These are phyloP conservation scores for Bovichtus diacanthus DNA, from an alignment of 2,797 vertebrate species.

Conservation along the genomic window DNA sequence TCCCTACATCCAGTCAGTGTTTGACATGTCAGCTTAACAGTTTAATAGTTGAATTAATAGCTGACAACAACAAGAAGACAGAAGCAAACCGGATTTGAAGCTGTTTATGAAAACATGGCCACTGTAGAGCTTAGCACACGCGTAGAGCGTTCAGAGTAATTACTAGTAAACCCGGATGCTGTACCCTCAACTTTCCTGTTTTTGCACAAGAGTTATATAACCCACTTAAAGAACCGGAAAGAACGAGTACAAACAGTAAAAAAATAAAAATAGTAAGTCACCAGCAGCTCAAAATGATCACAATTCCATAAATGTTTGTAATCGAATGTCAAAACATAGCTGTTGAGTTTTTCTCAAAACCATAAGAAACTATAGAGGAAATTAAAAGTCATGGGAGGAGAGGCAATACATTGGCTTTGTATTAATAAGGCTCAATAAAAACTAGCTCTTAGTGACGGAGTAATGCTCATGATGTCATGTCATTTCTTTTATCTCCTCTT, in stretches of 20 bases:
- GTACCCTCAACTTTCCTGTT: neutral
- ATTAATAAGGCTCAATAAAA: neutral
- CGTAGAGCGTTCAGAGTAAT: neutral
- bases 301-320: neutral
- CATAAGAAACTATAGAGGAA: too few relatives aligned
- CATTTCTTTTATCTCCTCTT: neutral
- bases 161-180: neutral
- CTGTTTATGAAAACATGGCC: conserved; percentile 20
- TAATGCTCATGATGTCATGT: neutral
- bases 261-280: too few relatives aligned
- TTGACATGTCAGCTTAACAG: conserved; percentile 13
- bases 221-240: neutral
- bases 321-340: too few relatives aligned
- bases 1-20: conserved; percentile 18
- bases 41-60: conserved; percentile 29
- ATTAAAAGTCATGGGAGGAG: neutral
- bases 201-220: neutral
- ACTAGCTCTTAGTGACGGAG: too few relatives aligned
- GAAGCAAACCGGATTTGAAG: conserved; percentile 7
- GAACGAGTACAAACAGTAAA: neutral
- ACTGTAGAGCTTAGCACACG: neutral
- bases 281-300: neutral
- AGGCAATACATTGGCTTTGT: neutral
- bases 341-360: too few relatives aligned
- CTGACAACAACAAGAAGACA: conserved; percentile 1